Evolutionary conservation across 2,113 vertebrate genomes (phyloP).

Genomic region (Tiliqua scincoides): DNA sequence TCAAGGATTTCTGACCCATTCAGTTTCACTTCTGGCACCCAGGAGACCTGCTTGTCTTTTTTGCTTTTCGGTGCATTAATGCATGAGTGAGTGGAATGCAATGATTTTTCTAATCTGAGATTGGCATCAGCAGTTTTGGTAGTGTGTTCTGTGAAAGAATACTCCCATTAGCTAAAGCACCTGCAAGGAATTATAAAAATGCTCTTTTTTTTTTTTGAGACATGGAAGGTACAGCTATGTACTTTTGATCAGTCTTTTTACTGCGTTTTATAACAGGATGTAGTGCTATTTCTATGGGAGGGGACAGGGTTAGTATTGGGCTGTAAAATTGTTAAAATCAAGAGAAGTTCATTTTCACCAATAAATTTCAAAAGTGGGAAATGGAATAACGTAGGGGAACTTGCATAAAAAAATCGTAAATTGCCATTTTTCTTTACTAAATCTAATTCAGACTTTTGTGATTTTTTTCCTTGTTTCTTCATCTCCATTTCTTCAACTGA

Average conservation of each 20-base stretch:
- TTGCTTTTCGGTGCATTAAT: conserved; percentile 61
- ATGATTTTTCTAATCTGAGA: conserved; percentile 50
- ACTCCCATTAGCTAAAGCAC: conserved; percentile 50
- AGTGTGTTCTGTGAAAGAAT: conserved; percentile 53
- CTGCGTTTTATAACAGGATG: background rate
- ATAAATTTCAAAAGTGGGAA: background rate
- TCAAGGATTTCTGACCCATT: conserved; percentile 9
- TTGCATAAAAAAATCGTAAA: background rate
- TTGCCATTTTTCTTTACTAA: background rate
- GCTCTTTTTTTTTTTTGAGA: conserved; percentile 38
- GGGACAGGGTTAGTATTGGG: no score
- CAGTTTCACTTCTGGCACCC: conserved; percentile 23
- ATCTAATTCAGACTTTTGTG: background rate
- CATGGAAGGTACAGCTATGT: background rate
- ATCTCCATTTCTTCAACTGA: conserved; percentile 28
- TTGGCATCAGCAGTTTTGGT: conserved; percentile 32
- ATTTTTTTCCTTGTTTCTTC: background rate
- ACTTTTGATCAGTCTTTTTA: background rate
- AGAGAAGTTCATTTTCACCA: background rate
- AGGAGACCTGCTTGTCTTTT: conserved; percentile 44
- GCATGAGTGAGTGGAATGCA: conserved; percentile 34
- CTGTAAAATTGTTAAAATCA: background rate
- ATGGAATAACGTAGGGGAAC: background rate
- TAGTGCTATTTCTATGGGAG: background rate
- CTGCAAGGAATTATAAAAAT: conserved; percentile 53